Conservation (phyloP, 2,797 vertebrate species). For the Rhinella marina region DNA sequence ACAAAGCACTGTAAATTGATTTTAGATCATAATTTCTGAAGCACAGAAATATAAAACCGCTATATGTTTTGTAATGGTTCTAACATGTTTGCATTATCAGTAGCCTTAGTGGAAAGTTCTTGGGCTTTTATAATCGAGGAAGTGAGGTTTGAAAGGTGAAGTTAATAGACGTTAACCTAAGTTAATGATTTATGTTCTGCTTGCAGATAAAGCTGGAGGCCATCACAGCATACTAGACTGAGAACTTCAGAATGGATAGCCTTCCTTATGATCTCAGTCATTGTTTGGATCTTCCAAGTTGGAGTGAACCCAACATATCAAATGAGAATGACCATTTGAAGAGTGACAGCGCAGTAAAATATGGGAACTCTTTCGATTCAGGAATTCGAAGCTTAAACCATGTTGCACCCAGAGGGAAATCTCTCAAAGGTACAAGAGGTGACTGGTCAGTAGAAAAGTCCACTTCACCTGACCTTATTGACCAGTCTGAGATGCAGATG, state of each 20-base stretch:
- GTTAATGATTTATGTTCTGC: constrained; percentile 44
- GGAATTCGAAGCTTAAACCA: constrained; percentile 49
- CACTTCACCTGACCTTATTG: background rate
- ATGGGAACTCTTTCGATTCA: constrained; percentile 38
- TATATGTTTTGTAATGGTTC: background rate
- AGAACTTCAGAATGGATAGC: constrained; percentile 58
- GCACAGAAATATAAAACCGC: background rate
- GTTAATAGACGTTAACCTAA: constrained; percentile 23
- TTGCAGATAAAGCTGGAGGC: constrained; percentile 50
- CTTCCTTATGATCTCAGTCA: constrained; percentile 55
- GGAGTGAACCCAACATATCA: constrained; percentile 57
- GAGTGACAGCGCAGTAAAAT: constrained; percentile 46
- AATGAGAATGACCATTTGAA: background rate
- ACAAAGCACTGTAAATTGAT: background rate
- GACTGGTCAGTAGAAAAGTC: constrained; percentile 52
- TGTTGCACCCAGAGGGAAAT: background rate
- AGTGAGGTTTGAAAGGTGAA: background rate
- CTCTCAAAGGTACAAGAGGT: background rate
- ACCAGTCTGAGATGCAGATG: constrained; percentile 76
- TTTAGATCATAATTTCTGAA: background rate
- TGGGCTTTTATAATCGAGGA: background rate
- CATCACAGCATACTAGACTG: constrained; percentile 1
- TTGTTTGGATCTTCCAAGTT: constrained; percentile 48
- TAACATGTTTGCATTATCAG: background rate
- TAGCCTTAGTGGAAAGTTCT: constrained; percentile 2